A percentile compares a stretch with the other conserved stretches of the same genome.
Conservation (phyloP, 2,888 invertebrate species). For the Leucoma salicis region DNA sequence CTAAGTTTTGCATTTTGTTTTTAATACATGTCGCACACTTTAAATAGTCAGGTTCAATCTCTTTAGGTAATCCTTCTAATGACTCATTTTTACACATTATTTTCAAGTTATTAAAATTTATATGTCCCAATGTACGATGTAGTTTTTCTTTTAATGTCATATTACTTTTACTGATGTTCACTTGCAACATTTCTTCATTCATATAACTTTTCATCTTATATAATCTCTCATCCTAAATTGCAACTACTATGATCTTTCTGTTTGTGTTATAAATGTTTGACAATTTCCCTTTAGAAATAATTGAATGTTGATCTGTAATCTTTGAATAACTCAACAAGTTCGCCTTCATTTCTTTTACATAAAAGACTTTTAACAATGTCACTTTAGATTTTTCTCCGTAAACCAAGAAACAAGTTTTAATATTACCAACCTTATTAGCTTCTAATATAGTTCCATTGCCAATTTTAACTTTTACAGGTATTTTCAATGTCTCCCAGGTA, state of each 20-base stretch:
- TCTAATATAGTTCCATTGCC: not conserved
- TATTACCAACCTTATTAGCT: not conserved
- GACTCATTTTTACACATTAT: not conserved
- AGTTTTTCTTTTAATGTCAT: constrained; percentile 3
- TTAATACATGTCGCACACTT: constrained; percentile 2
- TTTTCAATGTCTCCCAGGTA: not conserved
- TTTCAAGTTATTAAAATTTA: constrained; percentile 1
- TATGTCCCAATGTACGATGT: not conserved
- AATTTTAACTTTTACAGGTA: constrained; percentile 1
- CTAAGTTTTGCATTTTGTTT: not conserved
- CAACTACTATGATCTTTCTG: constrained; percentile 10
- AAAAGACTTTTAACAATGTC: constrained; percentile 8
- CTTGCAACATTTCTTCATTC: not conserved
- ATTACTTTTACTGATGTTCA: not conserved
- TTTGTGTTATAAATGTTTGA: not conserved
- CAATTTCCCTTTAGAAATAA: constrained; percentile 12
- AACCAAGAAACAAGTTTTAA: not conserved
- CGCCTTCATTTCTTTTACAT: constrained; percentile 10
- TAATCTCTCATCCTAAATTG: constrained; percentile 14
- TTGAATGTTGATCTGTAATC: constrained; percentile 16
- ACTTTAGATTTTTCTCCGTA: not conserved
- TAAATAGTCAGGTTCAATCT: not conserved
- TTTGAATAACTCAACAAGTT: constrained; percentile 1
- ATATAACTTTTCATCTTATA: constrained; percentile 18
- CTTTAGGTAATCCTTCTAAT: constrained; percentile 1